A percentile compares a stretch with the other conserved stretches of the same genome.
phyloP scores from a whole-genome alignment of 64 coral and sea anemone species.

The Pocillopora damicornis region DNA sequence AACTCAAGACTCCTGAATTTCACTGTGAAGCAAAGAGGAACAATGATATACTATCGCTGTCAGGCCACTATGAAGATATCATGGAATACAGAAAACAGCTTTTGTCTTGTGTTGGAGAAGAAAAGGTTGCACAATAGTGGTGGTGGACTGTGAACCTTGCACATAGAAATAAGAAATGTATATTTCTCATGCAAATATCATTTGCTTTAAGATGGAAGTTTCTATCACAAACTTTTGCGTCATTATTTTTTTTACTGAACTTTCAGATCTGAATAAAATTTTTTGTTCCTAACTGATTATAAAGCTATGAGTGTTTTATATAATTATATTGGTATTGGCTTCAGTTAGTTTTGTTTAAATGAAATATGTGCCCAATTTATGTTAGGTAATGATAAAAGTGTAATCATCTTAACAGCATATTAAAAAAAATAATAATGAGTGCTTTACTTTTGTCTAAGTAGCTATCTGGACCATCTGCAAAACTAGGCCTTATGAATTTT shows the following conservation, averaged over 20 bases:
- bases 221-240: background rate
- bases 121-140: constrained; percentile 30
- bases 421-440: too few relatives aligned
- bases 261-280: background rate
- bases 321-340: background rate
- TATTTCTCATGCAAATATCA: background rate
- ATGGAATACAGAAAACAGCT: constrained; percentile 87
- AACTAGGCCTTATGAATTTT: too few relatives aligned
- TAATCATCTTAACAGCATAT: too few relatives aligned
- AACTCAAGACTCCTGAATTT: constrained; percentile 89
- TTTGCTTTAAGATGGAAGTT: background rate
- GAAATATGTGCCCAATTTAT: too few relatives aligned
- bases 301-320: background rate
- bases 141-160: background rate
- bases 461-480: too few relatives aligned
- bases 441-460: too few relatives aligned
- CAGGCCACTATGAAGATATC: constrained; percentile 88
- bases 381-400: too few relatives aligned
- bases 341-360: too few relatives aligned
- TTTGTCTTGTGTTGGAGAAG: constrained; percentile 72
- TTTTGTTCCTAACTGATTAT: background rate
- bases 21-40: constrained; percentile 90
- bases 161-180: background rate
- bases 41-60: constrained; percentile 71
- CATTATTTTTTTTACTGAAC: background rate